Conservation (phyloP, 2,888 invertebrate genomes). For the Ornithoptera priamus region DNA sequence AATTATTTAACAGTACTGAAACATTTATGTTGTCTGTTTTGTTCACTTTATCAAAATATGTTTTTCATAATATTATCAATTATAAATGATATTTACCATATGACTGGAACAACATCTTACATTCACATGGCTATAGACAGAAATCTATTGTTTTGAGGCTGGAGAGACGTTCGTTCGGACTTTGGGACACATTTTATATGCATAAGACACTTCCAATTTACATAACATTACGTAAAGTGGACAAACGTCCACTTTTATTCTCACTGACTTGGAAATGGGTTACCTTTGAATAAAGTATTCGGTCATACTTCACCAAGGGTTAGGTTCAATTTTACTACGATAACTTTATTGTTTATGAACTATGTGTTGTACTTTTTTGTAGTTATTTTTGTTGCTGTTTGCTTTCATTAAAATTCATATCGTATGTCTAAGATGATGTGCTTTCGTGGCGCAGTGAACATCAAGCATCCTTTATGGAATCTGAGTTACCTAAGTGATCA, state of each 20-base stretch:
- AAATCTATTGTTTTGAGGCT: constrained; percentile 55
- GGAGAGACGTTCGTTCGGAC: constrained; percentile 45
- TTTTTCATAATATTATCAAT: neutral
- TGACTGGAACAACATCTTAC: constrained; percentile 48
- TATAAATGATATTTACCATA: constrained; percentile 48
- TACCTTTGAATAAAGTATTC: constrained; percentile 22
- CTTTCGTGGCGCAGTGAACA: too few relatives aligned
- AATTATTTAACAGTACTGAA: neutral
- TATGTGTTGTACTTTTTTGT: neutral
- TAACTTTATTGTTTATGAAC: constrained; percentile 18
- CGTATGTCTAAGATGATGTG: too few relatives aligned
- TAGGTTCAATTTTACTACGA: constrained; percentile 9
- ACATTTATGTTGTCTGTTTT: neutral
- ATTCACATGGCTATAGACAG: constrained; percentile 50
- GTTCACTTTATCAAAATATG: neutral
- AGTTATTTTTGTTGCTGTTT: neutral
- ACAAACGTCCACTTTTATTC: constrained; percentile 26
- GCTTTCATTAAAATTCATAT: too few relatives aligned
- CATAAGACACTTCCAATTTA: constrained; percentile 27
- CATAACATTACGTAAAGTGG: constrained; percentile 27
- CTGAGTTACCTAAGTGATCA: too few relatives aligned
- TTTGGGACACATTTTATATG: constrained; percentile 29
- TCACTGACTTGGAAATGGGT: constrained; percentile 18
- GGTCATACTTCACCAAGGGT: constrained; percentile 20
- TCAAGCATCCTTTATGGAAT: too few relatives aligned